Evolutionary conservation across 2,797 vertebrate species (phyloP).

Genomic region (Botia almorhae): DNA sequence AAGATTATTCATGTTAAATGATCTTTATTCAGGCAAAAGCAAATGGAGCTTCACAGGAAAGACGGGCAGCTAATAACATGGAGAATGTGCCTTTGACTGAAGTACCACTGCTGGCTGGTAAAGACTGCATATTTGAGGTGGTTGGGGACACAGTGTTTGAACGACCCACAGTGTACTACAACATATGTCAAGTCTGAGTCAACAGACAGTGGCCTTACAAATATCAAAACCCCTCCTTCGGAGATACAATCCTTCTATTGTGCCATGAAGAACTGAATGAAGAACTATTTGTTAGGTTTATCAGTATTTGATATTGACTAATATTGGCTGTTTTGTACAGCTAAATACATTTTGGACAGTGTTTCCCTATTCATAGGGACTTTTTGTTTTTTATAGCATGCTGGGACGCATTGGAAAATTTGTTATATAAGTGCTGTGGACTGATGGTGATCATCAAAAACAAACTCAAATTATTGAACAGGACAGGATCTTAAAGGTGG

Average conservation of each 20-base stretch:
- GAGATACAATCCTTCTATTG: not conserved
- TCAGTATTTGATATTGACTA: not conserved
- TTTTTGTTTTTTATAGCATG: conserved; percentile 56
- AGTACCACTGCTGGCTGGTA: conserved; percentile 68
- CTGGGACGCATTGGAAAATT: conserved; percentile 60
- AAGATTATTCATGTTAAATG: no score
- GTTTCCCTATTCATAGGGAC: not conserved
- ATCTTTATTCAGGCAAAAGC: conserved; percentile 59
- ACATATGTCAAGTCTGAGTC: conserved; percentile 85
- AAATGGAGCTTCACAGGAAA: conserved; percentile 68
- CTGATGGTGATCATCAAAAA: not conserved
- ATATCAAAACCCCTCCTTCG: conserved; percentile 11
- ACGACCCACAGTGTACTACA: conserved; percentile 80
- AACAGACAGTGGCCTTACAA: conserved; percentile 37
- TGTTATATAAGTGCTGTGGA: conserved; percentile 17
- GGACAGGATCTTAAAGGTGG: no score
- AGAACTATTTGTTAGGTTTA: conserved; percentile 25
- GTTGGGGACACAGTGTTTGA: conserved; percentile 66
- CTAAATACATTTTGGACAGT: not conserved
- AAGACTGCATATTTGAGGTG: conserved; percentile 72
- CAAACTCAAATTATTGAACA: no score
- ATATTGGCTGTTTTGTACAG: conserved; percentile 19
- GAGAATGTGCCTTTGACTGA: conserved; percentile 73
- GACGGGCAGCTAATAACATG: conserved; percentile 49
- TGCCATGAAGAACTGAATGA: conserved; percentile 67